Evolutionary conservation across 2,797 vertebrate species (phyloP).

Genomic region (Erithacus rubecula): DNA sequence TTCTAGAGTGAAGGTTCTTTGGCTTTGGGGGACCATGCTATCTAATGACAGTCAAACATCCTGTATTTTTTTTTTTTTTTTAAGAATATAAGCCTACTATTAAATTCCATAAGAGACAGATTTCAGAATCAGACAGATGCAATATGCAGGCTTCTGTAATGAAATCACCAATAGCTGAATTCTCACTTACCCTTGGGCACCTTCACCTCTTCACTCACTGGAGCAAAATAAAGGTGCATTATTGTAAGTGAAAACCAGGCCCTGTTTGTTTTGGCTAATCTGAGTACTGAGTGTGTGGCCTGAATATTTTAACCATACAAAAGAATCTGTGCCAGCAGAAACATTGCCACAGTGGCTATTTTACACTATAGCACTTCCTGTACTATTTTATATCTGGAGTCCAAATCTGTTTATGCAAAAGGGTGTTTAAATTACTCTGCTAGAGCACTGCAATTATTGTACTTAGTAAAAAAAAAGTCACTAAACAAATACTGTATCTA

Average conservation of each 20-base stretch:
- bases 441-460: conserved; percentile 74
- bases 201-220: not conserved
- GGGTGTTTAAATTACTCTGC: conserved; percentile 81
- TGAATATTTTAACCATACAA: not conserved
- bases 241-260: not conserved
- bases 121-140: conserved; percentile 60
- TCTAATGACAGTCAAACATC: conserved; percentile 58
- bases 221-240: not conserved
- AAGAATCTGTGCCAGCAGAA: conserved; percentile 30
- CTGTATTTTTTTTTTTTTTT: not conserved
- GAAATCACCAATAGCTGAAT: not conserved
- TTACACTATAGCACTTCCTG: conserved; percentile 29
- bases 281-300: conserved; percentile 40
- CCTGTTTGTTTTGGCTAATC: not conserved
- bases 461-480: conserved; percentile 75
- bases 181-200: not conserved
- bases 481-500: conserved; percentile 74
- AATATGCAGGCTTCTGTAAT: conserved; percentile 44
- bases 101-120: conserved; percentile 35
- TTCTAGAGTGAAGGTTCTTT: conserved; percentile 74
- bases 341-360: not conserved
- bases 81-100: conserved; percentile 42
- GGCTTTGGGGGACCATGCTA: conserved; percentile 73
- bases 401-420: conserved; percentile 75
- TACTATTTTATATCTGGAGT: conserved; percentile 51